Evolutionary conservation across 1,140 invertebrate genomes (phyloP), one percentile per base, ranked within the genome.

Genomic region (Penaeus japonicus): DNA sequence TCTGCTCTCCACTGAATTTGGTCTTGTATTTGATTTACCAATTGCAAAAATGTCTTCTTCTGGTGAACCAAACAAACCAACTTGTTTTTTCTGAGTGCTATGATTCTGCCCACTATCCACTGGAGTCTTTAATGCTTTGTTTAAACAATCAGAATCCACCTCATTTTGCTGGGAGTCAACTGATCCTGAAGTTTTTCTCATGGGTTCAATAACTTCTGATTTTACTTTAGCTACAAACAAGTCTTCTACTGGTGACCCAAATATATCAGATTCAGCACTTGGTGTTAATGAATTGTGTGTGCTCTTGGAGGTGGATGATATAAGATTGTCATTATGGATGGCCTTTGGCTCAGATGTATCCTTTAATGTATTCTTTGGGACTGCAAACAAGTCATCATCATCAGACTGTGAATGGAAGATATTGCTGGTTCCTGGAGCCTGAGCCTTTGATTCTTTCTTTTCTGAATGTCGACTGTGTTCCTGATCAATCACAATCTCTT

Each of bases 331-430:
- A 2, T 4, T 73, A 75, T 30, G 4, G 35, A 57, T 18, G 22
- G 24, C 30, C 15, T n/a, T 30, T 4, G 17, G 57, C 55, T 59
- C 70, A 32, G 39, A 27, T 54, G 27, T 27, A 18, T 32, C 30
- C 79, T 35, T 22, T 35, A 24, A 12, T 80, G 55, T 32, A 55
- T 17, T 47, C 53, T 81, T 62, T 39, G 24, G 4, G 24, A 53
- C 12, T 32, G 88, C 84, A 89, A 89, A 89, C 4, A 85, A 27
- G 24, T 89, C 84, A 75, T 88, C 86, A 53, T 89, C 87, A 89
- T 85, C 82, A 55, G 82, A 80, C 18, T 55, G 47, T 17, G 75
- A 70, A 57, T 83, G 55, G 39, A 89, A 89, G 27, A 80, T 18
- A 30, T 27, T 85, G 20, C 30, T 57, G 30, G 87, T 27, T 27